A percentile compares a stretch with the other conserved stretches of the same genome.
phyloP scores from a whole-genome alignment of 2,888 invertebrate genomes.

The Xestobium rufovillosum region DNA sequence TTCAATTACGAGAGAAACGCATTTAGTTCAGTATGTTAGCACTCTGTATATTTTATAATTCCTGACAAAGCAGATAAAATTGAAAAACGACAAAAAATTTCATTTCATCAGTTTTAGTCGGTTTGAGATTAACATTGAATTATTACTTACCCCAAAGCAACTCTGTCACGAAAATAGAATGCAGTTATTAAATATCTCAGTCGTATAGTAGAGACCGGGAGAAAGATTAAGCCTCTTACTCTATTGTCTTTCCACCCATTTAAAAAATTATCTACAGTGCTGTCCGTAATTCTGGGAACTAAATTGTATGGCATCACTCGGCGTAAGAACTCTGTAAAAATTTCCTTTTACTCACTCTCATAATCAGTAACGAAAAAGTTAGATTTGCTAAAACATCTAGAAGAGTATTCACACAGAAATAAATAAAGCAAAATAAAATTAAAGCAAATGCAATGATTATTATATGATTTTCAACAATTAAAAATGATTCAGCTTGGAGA shows the following conservation, averaged over 20 bases:
- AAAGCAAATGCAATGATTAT: neutral
- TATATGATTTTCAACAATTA: too few relatives aligned
- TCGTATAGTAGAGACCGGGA: constrained; percentile 66
- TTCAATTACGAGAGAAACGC: too few relatives aligned
- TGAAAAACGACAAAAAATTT: too few relatives aligned
- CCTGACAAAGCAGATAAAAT: too few relatives aligned
- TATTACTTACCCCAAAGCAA: constrained; percentile 72
- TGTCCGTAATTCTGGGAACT: constrained; percentile 58
- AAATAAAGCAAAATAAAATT: constrained; percentile 1
- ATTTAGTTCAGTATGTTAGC: too few relatives aligned
- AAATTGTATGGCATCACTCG: constrained; percentile 79
- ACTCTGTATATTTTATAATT: too few relatives aligned
- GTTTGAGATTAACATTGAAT: too few relatives aligned
- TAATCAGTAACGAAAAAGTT: constrained; percentile 3
- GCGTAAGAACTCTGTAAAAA: constrained; percentile 69
- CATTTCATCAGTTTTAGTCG: too few relatives aligned
- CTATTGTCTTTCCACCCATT: constrained; percentile 88
- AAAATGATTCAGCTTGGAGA: too few relatives aligned
- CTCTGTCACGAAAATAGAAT: constrained; percentile 75
- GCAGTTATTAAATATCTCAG: constrained; percentile 84
- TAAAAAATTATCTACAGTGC: constrained; percentile 69
- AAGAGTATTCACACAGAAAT: neutral
- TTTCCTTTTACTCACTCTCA: neutral
- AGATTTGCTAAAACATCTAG: neutral
- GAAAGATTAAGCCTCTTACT: constrained; percentile 83